These are phyloP conservation scores for Malacoraja senta DNA, from an alignment of 2,797 vertebrate genomes.

Conservation along the genomic window DNA sequence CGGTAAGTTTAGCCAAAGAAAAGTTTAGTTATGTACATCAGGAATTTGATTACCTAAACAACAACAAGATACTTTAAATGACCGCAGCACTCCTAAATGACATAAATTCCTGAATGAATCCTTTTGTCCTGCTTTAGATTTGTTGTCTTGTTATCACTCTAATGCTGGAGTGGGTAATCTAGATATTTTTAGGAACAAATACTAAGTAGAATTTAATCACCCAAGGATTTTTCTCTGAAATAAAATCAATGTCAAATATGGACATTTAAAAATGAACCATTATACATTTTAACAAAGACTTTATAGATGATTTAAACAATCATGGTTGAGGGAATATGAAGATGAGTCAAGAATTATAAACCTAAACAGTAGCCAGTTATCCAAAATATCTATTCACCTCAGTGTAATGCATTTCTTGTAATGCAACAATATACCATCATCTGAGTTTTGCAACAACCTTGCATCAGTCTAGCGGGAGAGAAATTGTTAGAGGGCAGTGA, in stretches of 20 bases:
- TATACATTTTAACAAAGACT: neutral
- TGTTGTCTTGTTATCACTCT: neutral
- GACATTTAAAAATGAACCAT: neutral
- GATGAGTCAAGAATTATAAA: neutral
- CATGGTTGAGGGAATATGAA: neutral
- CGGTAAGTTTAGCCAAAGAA: neutral
- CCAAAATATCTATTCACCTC: neutral
- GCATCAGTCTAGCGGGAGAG: neutral
- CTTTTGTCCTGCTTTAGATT: neutral
- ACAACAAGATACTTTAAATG: neutral
- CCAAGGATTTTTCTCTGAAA: neutral
- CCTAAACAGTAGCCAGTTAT: neutral
- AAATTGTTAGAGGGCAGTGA: neutral
- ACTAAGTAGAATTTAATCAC: neutral
- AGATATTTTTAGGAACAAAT: neutral
- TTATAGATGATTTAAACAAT: neutral
- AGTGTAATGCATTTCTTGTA: neutral
- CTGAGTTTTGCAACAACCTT: neutral
- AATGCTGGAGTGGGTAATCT: neutral
- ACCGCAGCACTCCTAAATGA: neutral
- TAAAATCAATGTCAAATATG: neutral
- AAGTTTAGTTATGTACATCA: neutral
- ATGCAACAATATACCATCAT: neutral
- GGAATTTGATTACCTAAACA: slow-evolving; percentile 19
- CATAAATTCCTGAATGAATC: neutral